Evolutionary conservation across 64 coral and sea anemone genomes (phyloP).

Genomic region (Montipora cactus): DNA sequence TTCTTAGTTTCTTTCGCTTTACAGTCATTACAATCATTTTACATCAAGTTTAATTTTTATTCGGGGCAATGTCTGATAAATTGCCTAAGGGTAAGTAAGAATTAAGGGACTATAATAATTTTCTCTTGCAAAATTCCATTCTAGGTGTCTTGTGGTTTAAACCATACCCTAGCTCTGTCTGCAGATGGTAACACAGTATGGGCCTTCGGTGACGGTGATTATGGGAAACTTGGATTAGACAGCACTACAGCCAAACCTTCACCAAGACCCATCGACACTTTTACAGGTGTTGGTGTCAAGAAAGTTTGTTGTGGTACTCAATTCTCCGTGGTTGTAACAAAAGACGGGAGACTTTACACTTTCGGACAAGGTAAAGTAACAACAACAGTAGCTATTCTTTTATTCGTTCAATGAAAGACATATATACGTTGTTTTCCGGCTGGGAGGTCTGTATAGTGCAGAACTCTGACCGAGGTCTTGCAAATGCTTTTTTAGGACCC

Average conservation of each 20-base stretch:
- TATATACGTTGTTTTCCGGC: too few relatives aligned
- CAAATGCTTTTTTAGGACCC: too few relatives aligned
- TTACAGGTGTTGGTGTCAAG: constrained; percentile 65
- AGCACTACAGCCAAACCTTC: constrained; percentile 86
- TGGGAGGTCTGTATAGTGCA: too few relatives aligned
- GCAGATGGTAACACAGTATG: constrained; percentile 79
- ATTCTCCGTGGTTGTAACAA: constrained; percentile 88
- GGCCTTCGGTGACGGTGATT: constrained; percentile 95
- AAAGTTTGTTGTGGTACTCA: constrained; percentile 92
- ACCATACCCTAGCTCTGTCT: constrained; percentile 85
- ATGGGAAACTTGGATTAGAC: constrained; percentile 87
- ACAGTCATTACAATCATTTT: too few relatives aligned
- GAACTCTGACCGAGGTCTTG: too few relatives aligned
- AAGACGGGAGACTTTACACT: constrained; percentile 83
- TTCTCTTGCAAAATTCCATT: background rate
- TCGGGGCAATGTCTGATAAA: background rate
- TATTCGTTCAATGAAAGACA: too few relatives aligned
- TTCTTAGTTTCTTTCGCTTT: too few relatives aligned
- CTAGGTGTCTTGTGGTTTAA: constrained; percentile 85
- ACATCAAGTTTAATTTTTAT: background rate
- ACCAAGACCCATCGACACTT: constrained; percentile 68
- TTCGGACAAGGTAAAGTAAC: constrained; percentile 77
- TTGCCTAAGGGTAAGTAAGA: background rate
- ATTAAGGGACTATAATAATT: background rate
- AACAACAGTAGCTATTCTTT: background rate